A percentile compares a stretch with the other conserved stretches of the same genome.
Conservation (phyloP, 2,797 vertebrate genomes). For the Enteromius trimaculatus region DNA sequence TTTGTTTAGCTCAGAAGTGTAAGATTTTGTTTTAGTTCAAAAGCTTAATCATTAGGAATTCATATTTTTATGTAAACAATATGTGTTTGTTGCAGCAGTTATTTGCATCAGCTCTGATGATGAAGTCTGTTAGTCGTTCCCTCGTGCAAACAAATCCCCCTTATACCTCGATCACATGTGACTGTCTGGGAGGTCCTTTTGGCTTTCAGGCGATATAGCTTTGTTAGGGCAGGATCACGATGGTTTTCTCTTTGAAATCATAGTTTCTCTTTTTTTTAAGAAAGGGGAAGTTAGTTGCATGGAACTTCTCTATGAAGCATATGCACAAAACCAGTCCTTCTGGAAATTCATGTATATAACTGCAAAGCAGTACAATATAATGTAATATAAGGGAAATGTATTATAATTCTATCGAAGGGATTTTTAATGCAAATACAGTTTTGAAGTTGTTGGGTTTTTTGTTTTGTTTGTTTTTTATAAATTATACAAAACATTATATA, state of each 20-base stretch:
- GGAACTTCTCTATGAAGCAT: background rate
- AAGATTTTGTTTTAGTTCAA: background rate
- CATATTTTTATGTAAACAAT: no score
- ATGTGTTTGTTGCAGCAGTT: background rate
- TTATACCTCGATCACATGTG: constrained; percentile 47
- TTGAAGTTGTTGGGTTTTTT: no score
- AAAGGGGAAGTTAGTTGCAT: background rate
- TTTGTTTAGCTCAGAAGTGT: background rate
- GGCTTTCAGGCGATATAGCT: background rate
- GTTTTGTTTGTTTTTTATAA: no score
- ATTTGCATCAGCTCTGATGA: background rate
- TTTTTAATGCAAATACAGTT: no score
- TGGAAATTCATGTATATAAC: constrained; percentile 2
- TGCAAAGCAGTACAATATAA: background rate
- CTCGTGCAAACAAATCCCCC: constrained; percentile 55
- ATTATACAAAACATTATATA: no score
- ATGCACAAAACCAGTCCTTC: background rate
- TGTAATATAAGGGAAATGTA: no score
- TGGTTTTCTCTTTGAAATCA: constrained; percentile 19
- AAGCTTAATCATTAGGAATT: background rate
- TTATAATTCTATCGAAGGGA: no score
- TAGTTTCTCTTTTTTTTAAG: constrained; percentile 19
- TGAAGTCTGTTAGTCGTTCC: background rate
- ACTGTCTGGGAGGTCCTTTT: constrained; percentile 1
- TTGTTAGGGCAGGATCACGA: background rate